Conservation (phyloP, 1,140 invertebrate species). For the Rhopalosiphum maidis region DNA sequence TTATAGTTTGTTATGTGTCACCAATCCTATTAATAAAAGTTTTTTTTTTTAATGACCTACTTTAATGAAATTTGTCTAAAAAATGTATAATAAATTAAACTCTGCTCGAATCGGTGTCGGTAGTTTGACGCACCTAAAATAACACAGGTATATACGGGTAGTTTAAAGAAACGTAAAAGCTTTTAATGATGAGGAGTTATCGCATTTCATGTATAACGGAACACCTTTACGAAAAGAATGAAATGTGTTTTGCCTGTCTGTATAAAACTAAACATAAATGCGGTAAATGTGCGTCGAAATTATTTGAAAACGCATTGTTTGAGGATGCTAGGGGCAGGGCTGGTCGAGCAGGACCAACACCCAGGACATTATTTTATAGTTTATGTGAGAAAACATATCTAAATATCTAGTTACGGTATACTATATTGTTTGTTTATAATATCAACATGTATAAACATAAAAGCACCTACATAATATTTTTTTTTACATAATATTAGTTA, state of each 20-base stretch:
- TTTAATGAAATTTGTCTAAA: neutral
- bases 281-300: neutral
- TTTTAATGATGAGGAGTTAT: neutral
- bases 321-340: neutral
- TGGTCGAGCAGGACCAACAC: neutral
- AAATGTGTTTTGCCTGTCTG: neutral
- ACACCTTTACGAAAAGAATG: neutral
- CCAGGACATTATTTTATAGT: neutral
- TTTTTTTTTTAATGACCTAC: neutral
- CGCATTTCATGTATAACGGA: neutral
- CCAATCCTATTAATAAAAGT: neutral
- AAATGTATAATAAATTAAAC: constrained; percentile 4
- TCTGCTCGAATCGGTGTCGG: neutral
- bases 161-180: neutral
- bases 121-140: neutral
- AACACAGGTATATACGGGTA: neutral
- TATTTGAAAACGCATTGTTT: neutral
- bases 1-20: neutral
- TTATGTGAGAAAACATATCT: neutral
- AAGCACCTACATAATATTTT: neutral
- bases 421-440: neutral
- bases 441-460: neutral
- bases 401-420: neutral
- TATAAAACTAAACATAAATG: neutral
- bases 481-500: neutral